Conservation (phyloP, 1,140 invertebrate genomes). For the Formica selysi region DNA sequence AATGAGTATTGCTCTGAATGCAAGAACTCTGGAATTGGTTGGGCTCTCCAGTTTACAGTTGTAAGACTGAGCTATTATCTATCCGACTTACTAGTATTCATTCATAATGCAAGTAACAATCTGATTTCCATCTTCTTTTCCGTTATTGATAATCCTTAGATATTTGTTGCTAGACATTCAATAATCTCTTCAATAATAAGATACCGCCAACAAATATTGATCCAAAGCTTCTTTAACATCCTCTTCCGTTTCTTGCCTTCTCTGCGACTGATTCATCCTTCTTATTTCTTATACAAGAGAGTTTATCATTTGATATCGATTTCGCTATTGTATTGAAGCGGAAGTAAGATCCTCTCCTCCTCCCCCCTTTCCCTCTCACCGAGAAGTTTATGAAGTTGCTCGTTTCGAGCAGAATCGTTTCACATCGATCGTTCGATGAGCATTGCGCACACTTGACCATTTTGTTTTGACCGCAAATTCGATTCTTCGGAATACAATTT, state of each 20-base stretch:
- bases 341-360: conserved; percentile 1
- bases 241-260: not conserved
- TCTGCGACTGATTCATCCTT: conserved; percentile 13
- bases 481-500: conserved; percentile 80
- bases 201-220: conserved; percentile 49
- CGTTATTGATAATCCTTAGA: conserved; percentile 29
- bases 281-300: conserved; percentile 35
- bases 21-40: not conserved
- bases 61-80: conserved; percentile 20
- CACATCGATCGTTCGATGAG: conserved; percentile 40
- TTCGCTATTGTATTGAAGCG: not conserved
- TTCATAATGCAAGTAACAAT: not conserved
- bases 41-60: not conserved
- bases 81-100: conserved; percentile 1
- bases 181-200: conserved; percentile 50
- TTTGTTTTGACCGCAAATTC: conserved; percentile 78
- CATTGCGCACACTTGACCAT: conserved; percentile 62
- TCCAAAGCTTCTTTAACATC: conserved; percentile 39
- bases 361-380: no score
- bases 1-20: not conserved
- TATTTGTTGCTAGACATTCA: conserved; percentile 29
- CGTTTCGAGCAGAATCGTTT: conserved; percentile 30
- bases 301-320: conserved; percentile 47
- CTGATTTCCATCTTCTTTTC: conserved; percentile 12
- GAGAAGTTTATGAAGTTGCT: conserved; percentile 13